These are phyloP conservation scores for Turritopsis rubra DNA, from an alignment of 30 jellyfish, hydroid and myxozoan species.

Conservation along the genomic window DNA sequence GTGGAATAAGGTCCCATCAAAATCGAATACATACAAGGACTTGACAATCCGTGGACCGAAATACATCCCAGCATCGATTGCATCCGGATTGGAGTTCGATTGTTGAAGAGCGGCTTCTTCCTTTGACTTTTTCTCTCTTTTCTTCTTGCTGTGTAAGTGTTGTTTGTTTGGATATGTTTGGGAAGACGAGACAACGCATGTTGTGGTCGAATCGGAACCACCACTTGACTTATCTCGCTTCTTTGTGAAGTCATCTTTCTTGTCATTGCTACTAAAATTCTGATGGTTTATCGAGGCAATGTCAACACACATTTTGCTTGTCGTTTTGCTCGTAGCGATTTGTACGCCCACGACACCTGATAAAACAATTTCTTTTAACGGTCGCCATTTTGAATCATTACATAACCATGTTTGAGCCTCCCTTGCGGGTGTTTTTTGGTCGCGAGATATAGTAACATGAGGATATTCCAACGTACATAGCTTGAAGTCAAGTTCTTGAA, in stretches of 20 bases:
- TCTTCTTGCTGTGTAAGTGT: neutral
- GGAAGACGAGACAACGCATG: neutral
- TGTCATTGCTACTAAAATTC: constrained; percentile 6
- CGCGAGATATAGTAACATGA: constrained; percentile 74
- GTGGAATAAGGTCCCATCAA: constrained; percentile 83
- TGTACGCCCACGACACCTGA: constrained; percentile 87
- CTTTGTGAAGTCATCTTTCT: neutral
- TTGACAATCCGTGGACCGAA: constrained; percentile 35
- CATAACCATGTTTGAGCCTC: constrained; percentile 1
- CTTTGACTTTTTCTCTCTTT: no score
- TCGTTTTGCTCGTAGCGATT: constrained; percentile 47
- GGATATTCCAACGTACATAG: constrained; percentile 51
- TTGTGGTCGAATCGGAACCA: neutral
- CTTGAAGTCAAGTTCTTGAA: constrained; percentile 40
- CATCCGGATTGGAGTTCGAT: neutral
- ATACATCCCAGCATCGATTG: constrained; percentile 21
- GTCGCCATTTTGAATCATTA: constrained; percentile 10
- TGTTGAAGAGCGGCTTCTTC: neutral
- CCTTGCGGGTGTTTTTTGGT: constrained; percentile 30
- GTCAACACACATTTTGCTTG: constrained; percentile 44
- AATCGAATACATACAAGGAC: constrained; percentile 72
- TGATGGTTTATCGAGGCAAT: constrained; percentile 8
- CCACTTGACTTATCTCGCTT: neutral
- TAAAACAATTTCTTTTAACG: constrained; percentile 40
- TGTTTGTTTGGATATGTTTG: neutral